phyloP scores from a whole-genome alignment of 2,888 invertebrate genomes.

The Drosophila algonquin region DNA sequence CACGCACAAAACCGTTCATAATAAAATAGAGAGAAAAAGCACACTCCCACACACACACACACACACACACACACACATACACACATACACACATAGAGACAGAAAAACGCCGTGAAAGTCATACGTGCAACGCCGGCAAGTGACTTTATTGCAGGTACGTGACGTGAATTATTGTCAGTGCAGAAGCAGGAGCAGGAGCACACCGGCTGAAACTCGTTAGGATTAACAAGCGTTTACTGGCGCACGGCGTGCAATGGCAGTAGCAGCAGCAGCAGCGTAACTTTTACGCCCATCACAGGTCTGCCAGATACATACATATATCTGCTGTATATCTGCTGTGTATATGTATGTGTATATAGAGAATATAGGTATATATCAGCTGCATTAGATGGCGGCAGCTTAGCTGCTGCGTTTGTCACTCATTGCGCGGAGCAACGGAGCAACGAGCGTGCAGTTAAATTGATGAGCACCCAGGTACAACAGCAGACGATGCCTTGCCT shows the following conservation, averaged over 20 bases:
- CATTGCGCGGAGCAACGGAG: constrained; percentile 44
- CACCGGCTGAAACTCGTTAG: constrained; percentile 73
- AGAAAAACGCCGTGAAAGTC: constrained; percentile 73
- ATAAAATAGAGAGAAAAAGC: constrained; percentile 63
- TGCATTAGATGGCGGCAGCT: constrained; percentile 66
- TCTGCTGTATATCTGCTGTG: constrained; percentile 8
- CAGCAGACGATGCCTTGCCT: constrained; percentile 5
- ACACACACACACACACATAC: constrained; percentile 19
- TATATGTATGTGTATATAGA: constrained; percentile 16
- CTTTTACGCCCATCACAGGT: constrained; percentile 36
- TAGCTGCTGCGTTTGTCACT: constrained; percentile 72
- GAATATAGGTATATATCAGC: constrained; percentile 55
- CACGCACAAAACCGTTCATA: constrained; percentile 77
- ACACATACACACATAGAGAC: constrained; percentile 9
- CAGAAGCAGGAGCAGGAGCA: constrained; percentile 9
- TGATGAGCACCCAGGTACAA: constrained; percentile 73
- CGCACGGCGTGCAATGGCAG: constrained; percentile 66
- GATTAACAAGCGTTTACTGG: constrained; percentile 80
- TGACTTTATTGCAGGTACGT: constrained; percentile 79
- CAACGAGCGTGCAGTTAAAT: constrained; percentile 71
- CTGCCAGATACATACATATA: neutral
- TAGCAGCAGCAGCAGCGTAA: constrained; percentile 31
- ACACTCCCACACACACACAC: constrained; percentile 11
- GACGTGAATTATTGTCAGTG: constrained; percentile 79
- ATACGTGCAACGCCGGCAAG: constrained; percentile 79